Evolutionary conservation across 2,888 invertebrate genomes (phyloP).

Genomic region (Drosophila quinaria): DNA sequence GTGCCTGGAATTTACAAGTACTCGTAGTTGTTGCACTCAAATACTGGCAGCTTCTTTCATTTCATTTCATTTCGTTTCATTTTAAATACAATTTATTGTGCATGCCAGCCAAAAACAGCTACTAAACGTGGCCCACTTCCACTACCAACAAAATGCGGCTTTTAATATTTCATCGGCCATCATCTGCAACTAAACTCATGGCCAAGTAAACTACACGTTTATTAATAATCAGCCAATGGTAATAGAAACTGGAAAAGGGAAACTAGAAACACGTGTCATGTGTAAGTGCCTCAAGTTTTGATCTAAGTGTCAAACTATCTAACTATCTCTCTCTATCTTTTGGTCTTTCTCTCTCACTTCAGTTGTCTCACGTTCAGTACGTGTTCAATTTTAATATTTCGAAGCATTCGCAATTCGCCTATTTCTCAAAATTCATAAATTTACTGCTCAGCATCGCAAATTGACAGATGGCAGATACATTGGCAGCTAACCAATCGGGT

Average conservation of each 20-base stretch:
- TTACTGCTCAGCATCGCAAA: constrained; percentile 34
- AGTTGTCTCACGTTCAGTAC: constrained; percentile 57
- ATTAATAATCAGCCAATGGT: constrained; percentile 57
- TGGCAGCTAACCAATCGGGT: constrained; percentile 42
- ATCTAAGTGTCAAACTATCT: constrained; percentile 9
- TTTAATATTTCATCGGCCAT: constrained; percentile 70
- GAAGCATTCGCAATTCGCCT: constrained; percentile 36
- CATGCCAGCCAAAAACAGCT: constrained; percentile 57
- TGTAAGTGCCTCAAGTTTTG: constrained; percentile 26
- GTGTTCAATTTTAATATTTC: constrained; percentile 70
- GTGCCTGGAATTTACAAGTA: constrained; percentile 65
- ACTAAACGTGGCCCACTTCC: constrained; percentile 53
- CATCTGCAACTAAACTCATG: neutral
- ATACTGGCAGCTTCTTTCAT: constrained; percentile 56
- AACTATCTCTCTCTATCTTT: constrained; percentile 1
- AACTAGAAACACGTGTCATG: constrained; percentile 55
- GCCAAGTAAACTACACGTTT: constrained; percentile 40
- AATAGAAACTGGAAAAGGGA: constrained; percentile 22
- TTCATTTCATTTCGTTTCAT: constrained; percentile 73
- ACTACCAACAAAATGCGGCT: constrained; percentile 62
- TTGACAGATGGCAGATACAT: constrained; percentile 52
- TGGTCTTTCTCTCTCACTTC: no score
- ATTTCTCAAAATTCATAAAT: constrained; percentile 48
- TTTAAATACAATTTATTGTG: constrained; percentile 80
- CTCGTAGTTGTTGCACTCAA: constrained; percentile 15